Evolutionary conservation across 2,113 vertebrate genomes (phyloP).

Genomic region (Mus musculus): DNA sequence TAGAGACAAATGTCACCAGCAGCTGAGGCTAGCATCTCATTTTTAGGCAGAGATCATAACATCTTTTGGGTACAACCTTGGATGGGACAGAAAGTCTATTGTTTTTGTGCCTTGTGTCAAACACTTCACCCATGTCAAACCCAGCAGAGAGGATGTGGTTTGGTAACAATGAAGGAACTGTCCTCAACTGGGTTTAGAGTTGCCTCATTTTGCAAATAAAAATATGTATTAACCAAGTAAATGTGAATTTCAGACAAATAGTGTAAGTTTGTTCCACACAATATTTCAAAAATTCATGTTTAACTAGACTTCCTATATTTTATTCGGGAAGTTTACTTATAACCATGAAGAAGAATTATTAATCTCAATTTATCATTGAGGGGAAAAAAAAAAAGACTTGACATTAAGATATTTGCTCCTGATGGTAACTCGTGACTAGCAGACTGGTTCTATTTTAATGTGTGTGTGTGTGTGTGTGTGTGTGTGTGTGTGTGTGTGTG

Average conservation of each 20-base stretch:
- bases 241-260: slow-evolving; percentile 27
- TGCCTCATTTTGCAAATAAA: slow-evolving; percentile 44
- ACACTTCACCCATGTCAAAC: neutral
- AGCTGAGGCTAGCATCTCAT: neutral
- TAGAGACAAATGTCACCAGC: neutral
- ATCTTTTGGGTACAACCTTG: slow-evolving; percentile 1
- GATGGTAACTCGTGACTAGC: neutral
- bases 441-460: neutral
- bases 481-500: neutral
- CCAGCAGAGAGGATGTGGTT: neutral
- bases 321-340: neutral
- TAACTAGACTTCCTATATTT: neutral
- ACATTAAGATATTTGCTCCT: slow-evolving; percentile 34
- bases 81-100: neutral
- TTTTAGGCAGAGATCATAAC: neutral
- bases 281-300: slow-evolving; percentile 34
- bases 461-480: neutral
- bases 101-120: neutral
- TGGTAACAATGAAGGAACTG: neutral
- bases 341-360: neutral
- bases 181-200: neutral
- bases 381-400: neutral
- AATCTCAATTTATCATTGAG: neutral
- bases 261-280: neutral
- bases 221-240: slow-evolving; percentile 32